Conservation (phyloP, 2,113 vertebrate species). For the Galemys pyrenaicus region DNA sequence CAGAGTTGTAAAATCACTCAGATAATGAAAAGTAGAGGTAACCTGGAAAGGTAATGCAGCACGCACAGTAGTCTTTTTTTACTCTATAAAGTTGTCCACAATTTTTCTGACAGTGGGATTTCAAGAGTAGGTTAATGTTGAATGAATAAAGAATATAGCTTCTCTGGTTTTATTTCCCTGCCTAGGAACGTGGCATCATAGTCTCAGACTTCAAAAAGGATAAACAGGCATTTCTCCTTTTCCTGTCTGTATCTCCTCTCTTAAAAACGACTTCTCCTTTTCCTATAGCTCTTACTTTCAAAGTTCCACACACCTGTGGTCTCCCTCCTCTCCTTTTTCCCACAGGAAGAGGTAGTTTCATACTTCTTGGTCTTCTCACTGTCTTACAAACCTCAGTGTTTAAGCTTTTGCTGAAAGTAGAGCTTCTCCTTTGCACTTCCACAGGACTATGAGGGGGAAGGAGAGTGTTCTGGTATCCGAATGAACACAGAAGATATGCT, state of each 20-base stretch:
- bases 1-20: background rate
- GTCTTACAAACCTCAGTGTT: background rate
- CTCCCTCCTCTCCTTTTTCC: background rate
- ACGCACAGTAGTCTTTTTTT: background rate
- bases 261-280: background rate
- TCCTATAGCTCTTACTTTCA: background rate
- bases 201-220: background rate
- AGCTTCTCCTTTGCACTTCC: background rate
- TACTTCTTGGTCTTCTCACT: background rate
- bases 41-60: background rate
- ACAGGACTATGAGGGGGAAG: background rate
- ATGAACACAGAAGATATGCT: background rate
- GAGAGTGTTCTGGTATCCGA: background rate
- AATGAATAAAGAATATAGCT: background rate
- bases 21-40: background rate
- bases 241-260: background rate
- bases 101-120: background rate
- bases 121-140: background rate
- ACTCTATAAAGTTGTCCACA: background rate
- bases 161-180: background rate
- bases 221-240: background rate
- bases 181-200: background rate
- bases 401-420: background rate
- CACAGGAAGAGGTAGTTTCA: background rate
- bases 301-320: background rate